Base-by-base conservation (phyloP, 2,888 invertebrate genomes). In the Agrochola litura region DNA sequence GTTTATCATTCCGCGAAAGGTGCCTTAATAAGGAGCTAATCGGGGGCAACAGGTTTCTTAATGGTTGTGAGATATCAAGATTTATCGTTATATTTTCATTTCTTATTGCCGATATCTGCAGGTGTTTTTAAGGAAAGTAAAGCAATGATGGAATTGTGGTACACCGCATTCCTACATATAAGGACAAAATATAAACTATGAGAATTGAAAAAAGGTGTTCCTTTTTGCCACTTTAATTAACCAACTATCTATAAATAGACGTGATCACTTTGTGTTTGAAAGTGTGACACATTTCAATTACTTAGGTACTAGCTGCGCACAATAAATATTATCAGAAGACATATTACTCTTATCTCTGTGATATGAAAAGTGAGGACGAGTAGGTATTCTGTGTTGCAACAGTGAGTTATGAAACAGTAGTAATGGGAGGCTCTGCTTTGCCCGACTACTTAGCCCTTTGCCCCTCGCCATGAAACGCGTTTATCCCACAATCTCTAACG, bases 361-460 rank as follows among this genome's bases (percentile, higher is more conserved):
- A 63, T 70, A 81, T 49, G 37, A 66, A 61, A 54, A 67, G 46
- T 71, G 54, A 76, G 64, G 73, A 71, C 41, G 43, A 25, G 25
- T 61, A 49, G 19, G 37, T 56, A 41, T 41, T 22, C 0, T n/a
- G 52, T 83, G 76, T 83, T 71, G 67, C 43, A 74, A 76, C 74
- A 37, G 72, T 77, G 69, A 77, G 80, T 87, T 87, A 86, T 71
- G 65, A 81, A 81, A 84, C 79, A 43, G 82, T 84, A 81, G 84
- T 88, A 83, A 79, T 73, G 22, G 68, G 41, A 72, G 71, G 68
- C 74, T 74, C 76, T 63, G 56, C 69, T 76, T 66, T 82, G 70
- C 73, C 76, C 65, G 79, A 72, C 79, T 85, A 84, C 85, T 70
- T 74, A 83, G 86, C 88, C 89, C 89, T 91, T 89, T 90, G 88